A percentile compares a stretch with the other conserved stretches of the same genome.
Evolutionary conservation across 2,888 invertebrate genomes (phyloP).

Genomic region (Gari tellinella): DNA sequence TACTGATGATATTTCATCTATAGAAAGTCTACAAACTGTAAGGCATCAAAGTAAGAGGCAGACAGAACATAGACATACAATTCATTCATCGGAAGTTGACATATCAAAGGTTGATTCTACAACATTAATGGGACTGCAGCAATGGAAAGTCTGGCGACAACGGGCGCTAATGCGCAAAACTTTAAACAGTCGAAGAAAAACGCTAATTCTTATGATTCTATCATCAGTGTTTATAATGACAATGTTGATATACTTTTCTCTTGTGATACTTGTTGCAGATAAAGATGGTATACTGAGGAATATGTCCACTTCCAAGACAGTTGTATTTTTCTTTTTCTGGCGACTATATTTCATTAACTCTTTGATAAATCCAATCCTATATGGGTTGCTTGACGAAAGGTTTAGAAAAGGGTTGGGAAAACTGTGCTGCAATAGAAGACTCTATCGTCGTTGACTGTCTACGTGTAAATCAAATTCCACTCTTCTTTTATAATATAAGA

Average conservation of each 20-base stretch:
- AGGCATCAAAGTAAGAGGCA: too few species aligned
- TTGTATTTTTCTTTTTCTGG: conserved; percentile 1
- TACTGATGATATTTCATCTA: too few species aligned
- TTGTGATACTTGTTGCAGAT: neutral
- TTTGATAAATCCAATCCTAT: neutral
- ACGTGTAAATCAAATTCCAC: too few species aligned
- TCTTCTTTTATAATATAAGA: too few species aligned
- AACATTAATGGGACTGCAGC: neutral
- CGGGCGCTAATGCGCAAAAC: neutral
- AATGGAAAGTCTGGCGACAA: neutral
- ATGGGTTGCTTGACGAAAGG: neutral
- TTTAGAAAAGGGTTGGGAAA: neutral
- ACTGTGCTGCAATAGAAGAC: neutral
- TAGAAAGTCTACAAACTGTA: too few species aligned
- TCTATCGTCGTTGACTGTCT: too few species aligned
- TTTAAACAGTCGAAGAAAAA: neutral
- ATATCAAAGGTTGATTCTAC: neutral
- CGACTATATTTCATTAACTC: conserved; percentile 1
- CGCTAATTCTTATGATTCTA: neutral
- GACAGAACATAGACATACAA: too few species aligned
- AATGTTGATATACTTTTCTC: neutral
- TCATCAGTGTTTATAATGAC: neutral
- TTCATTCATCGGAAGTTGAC: too few species aligned
- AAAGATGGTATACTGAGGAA: neutral
- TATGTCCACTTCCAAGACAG: neutral